Conservation (phyloP, 1,140 invertebrate genomes). For the Brachionus paranguensis region DNA sequence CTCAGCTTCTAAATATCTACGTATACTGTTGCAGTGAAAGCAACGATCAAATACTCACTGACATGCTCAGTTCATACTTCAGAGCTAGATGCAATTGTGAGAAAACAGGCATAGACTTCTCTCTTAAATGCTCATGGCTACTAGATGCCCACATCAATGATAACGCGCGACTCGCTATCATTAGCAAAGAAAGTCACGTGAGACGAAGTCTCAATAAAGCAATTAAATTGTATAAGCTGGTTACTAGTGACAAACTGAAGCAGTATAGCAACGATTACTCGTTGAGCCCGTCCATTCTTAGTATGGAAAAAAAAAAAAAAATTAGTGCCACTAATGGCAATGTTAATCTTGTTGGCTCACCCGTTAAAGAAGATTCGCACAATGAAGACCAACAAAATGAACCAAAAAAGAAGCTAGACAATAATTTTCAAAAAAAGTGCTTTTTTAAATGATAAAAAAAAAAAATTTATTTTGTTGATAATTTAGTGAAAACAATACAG, state of each 20-base stretch:
- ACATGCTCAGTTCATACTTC: background rate
- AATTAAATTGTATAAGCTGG: constrained; percentile 13
- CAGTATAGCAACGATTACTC: background rate
- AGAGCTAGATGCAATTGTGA: constrained; percentile 59
- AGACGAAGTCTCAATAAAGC: constrained; percentile 15
- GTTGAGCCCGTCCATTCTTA: background rate
- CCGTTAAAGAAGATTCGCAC: background rate
- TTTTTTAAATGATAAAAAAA: background rate
- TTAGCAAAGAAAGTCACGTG: background rate
- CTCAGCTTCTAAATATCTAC: constrained; percentile 94
- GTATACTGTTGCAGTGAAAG: constrained; percentile 77
- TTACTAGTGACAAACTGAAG: constrained; percentile 25
- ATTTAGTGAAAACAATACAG: too few species aligned
- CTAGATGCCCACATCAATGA: constrained; percentile 71
- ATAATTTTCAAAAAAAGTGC: background rate
- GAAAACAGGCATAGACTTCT: constrained; percentile 86
- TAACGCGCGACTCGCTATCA: background rate
- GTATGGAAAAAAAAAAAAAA: background rate
- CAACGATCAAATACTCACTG: background rate
- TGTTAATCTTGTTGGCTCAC: background rate
- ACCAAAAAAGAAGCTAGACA: background rate
- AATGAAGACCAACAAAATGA: background rate
- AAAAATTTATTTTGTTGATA: too few species aligned
- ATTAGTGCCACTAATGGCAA: background rate
- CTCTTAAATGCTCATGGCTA: constrained; percentile 87